These are phyloP conservation scores for Drosophila kepulauana DNA, from an alignment of 1,140 invertebrate species.

Conservation along the genomic window DNA sequence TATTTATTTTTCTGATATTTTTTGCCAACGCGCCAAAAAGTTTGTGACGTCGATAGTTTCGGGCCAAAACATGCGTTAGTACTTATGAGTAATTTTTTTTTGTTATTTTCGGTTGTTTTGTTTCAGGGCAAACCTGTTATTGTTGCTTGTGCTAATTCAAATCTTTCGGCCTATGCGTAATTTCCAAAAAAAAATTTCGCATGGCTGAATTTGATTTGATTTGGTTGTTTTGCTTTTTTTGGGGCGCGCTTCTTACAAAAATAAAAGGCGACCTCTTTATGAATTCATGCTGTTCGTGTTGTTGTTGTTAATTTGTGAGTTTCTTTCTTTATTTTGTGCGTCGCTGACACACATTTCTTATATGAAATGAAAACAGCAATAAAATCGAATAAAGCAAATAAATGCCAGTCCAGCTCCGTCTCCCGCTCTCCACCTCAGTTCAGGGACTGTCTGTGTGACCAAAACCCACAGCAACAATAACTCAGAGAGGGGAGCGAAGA, in stretches of 20 bases:
- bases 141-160: conserved; percentile 59
- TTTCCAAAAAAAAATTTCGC: conserved; percentile 50
- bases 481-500: background rate
- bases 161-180: conserved; percentile 47
- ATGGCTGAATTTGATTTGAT: conserved; percentile 40
- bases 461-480: conserved; percentile 21
- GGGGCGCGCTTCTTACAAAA: conserved; percentile 3
- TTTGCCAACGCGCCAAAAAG: conserved; percentile 22
- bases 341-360: conserved; percentile 71
- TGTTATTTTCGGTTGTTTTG: conserved; percentile 38
- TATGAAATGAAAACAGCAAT: conserved; percentile 59
- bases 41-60: conserved; percentile 58
- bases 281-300: background rate
- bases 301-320: conserved; percentile 69
- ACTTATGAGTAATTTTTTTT: conserved; percentile 24
- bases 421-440: background rate
- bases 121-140: conserved; percentile 36
- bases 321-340: conserved; percentile 51
- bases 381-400: conserved; percentile 76
- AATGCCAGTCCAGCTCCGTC: conserved; percentile 54
- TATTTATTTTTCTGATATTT: conserved; percentile 29
- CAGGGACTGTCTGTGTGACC: conserved; percentile 17
- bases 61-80: conserved; percentile 43
- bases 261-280: conserved; percentile 47
- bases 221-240: conserved; percentile 39